Base-by-base conservation (phyloP, 1,140 invertebrate genomes). In the Pteromalus puparum region DNA sequence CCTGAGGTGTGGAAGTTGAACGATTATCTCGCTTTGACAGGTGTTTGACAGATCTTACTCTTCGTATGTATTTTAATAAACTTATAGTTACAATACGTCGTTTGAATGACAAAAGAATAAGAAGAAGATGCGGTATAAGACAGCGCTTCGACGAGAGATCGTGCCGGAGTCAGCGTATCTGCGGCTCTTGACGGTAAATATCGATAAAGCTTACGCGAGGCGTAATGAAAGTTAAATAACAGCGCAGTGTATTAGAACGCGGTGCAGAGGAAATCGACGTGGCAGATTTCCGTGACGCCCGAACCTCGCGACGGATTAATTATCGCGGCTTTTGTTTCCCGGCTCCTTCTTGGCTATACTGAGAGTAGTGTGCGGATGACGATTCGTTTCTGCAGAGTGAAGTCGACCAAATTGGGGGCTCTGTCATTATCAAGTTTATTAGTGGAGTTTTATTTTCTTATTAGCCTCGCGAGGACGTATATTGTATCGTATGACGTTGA, bases 221-320 rank as follows among this genome's bases (percentile, higher is more conserved):
- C 85, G 86, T 92, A 91, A 91, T 91, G 91, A 90, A 92, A 92
- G 90, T 90, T 90, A 92, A 92, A 92, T 92, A 91, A 84, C 86
- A 83, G 6, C 13, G 24, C 73, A 46, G 68, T 34, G 6, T 34
- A 5, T 34, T n/a, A n/a, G n/a, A n/a, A n/a, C n/a, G n/a, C n/a
- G n/a, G n/a, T n/a, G 70, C 30, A 4, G 13, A 53, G 46, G 82
- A 85, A 87, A 72, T 87, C 80, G 79, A 87, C 85, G 82, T 86
- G 24, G 79, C 72, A 86, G 86, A 84, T 87, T 75, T 89, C 46
- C 88, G 89, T 92, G 90, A 87, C 87, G 79, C 74, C 84, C 68
- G 53, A 38, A 82, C 21, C 68, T 78, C 76, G 65, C 67, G 1
- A 28, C 79, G 89, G 90, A 91, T 92, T 92, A 91, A 90, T 90